Evolutionary conservation across 1,140 invertebrate genomes (phyloP).

Genomic region (Danaus plexippus): DNA sequence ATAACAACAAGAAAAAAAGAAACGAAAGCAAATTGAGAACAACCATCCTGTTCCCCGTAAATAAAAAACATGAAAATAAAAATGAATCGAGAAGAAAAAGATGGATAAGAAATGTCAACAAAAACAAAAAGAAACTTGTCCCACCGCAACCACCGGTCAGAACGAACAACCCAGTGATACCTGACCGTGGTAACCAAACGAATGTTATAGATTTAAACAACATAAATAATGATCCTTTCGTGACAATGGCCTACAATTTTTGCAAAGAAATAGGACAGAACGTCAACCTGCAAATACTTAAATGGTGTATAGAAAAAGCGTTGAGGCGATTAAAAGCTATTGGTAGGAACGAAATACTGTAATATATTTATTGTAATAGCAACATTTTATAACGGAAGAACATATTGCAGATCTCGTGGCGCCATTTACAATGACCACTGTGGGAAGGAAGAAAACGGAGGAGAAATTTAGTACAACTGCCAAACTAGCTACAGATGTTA

Average conservation of each 20-base stretch:
- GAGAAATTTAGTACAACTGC: too few relatives aligned
- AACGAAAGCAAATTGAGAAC: conserved; percentile 31
- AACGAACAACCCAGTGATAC: too few relatives aligned
- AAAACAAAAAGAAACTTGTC: conserved; percentile 23
- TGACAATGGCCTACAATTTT: conserved; percentile 47
- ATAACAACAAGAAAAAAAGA: conserved; percentile 41
- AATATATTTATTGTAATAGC: too few relatives aligned
- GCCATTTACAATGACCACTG: too few relatives aligned
- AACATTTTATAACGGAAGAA: too few relatives aligned
- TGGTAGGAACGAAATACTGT: conserved; percentile 28
- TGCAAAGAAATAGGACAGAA: conserved; percentile 53
- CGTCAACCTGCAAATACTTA: conserved; percentile 35
- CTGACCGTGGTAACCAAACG: background rate
- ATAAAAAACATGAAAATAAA: conserved; percentile 18
- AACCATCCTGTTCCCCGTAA: conserved; percentile 43
- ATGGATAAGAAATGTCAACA: conserved; percentile 44
- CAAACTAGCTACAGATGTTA: too few relatives aligned
- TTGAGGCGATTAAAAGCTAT: conserved; percentile 46
- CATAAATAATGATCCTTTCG: conserved; percentile 38
- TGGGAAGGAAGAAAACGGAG: too few relatives aligned
- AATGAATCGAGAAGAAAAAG: conserved; percentile 32
- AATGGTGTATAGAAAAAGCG: conserved; percentile 56
- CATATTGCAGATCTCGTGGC: too few relatives aligned
- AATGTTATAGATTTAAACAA: conserved; percentile 7
- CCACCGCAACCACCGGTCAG: background rate